Percentiles rank a stretch among this genome's conserved stretches.
phyloP scores from a whole-genome alignment of 2,888 invertebrate species.

The Desoria tigrina region DNA sequence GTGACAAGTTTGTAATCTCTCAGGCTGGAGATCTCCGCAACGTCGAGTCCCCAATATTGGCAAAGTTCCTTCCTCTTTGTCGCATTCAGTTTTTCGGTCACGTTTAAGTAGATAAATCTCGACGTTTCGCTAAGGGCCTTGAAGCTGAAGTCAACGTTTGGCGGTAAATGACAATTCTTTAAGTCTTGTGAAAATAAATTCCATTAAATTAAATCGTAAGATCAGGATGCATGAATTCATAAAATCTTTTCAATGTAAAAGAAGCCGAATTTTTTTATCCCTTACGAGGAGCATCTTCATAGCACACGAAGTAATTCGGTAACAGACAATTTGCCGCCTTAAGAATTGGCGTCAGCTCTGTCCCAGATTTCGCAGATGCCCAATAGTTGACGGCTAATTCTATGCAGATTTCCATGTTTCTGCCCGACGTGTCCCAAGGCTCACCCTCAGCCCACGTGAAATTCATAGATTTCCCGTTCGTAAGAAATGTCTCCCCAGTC shows the following conservation, averaged over 20 bases:
- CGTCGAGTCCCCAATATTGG: neutral
- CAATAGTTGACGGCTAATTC: neutral
- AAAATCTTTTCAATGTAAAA: no score
- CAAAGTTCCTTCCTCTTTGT: neutral
- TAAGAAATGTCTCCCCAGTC: neutral
- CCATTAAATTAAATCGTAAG: no score
- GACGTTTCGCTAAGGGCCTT: neutral
- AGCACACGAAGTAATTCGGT: slow-evolving; percentile 10
- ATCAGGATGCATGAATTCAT: no score
- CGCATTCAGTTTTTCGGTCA: neutral
- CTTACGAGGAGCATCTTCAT: slow-evolving; percentile 14
- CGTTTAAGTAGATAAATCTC: slow-evolving; percentile 1
- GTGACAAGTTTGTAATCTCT: slow-evolving; percentile 5
- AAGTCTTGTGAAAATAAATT: neutral
- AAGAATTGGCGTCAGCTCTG: neutral
- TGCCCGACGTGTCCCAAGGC: neutral
- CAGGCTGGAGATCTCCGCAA: neutral
- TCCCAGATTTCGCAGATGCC: neutral
- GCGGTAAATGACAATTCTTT: slow-evolving; percentile 5
- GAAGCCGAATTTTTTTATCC: no score
- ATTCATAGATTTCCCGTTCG: neutral
- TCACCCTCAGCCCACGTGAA: slow-evolving; percentile 2
- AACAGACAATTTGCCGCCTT: neutral
- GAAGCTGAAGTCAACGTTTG: slow-evolving; percentile 3
- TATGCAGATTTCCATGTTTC: neutral